These are phyloP conservation scores for Heliconius himera DNA, from an alignment of 1,140 invertebrate genomes.

Conservation along the genomic window DNA sequence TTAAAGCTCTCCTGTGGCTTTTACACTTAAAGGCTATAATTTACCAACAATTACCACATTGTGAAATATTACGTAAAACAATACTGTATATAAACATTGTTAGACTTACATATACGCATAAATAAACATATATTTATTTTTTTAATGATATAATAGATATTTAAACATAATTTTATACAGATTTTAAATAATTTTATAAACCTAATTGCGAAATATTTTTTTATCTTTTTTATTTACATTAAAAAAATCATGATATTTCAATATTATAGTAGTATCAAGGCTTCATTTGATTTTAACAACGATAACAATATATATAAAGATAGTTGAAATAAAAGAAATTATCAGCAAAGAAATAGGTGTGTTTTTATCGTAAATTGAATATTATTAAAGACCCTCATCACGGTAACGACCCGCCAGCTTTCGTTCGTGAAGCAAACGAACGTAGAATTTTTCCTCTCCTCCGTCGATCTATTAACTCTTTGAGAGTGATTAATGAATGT, in stretches of 20 bases:
- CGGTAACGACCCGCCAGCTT: background rate
- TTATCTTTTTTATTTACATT: background rate
- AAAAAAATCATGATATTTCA: background rate
- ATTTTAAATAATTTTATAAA: too few relatives aligned
- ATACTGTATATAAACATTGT: too few relatives aligned
- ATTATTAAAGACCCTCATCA: conserved; percentile 13
- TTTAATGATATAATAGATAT: too few relatives aligned
- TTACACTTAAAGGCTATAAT: background rate
- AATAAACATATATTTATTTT: too few relatives aligned
- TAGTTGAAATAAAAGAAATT: background rate
- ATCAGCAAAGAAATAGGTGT: background rate
- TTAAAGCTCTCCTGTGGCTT: conserved; percentile 1
- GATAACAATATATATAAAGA: background rate
- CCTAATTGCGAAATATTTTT: too few relatives aligned
- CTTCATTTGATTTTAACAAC: background rate
- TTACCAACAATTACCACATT: conserved; percentile 1
- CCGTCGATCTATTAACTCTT: conserved; percentile 1
- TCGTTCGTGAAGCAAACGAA: background rate
- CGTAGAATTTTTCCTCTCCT: conserved; percentile 5
- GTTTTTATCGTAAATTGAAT: background rate
- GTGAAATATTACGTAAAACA: background rate
- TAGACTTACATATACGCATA: too few relatives aligned
- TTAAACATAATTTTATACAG: too few relatives aligned
- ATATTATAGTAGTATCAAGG: too few relatives aligned
- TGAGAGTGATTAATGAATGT: conserved; percentile 17